Evolutionary conservation across 2,113 vertebrate species (phyloP).

Genomic region (Hemiscyllium ocellatum): DNA sequence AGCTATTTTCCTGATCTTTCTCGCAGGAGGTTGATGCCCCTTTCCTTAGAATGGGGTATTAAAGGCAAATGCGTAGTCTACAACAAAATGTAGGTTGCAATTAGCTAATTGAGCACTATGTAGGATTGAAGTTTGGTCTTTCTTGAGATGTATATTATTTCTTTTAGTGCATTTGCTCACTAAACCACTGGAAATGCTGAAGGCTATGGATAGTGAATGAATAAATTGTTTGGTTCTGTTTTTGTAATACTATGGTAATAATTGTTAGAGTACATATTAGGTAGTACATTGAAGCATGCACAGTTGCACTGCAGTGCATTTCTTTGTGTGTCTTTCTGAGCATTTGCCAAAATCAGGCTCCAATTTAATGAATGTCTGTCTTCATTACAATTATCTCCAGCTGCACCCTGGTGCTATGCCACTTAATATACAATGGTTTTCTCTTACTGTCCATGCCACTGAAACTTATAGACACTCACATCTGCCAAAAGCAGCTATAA

Average conservation of each 20-base stretch:
- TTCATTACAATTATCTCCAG: constrained; percentile 25
- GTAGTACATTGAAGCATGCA: not conserved
- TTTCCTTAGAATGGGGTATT: not conserved
- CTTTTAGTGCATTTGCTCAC: not conserved
- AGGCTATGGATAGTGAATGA: not conserved
- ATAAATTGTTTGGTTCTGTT: not conserved
- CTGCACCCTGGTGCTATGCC: constrained; percentile 16
- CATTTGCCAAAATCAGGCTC: not conserved
- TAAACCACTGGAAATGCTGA: not conserved
- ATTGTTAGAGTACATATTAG: not conserved
- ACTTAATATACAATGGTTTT: constrained; percentile 15
- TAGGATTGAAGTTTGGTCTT: not conserved
- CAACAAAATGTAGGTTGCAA: not conserved
- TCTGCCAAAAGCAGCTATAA: constrained; percentile 31
- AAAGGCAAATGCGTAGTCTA: not conserved
- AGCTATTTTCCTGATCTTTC: not conserved
- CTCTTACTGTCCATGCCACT: constrained; percentile 13
- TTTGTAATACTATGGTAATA: not conserved
- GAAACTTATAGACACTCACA: constrained; percentile 26
- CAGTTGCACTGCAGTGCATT: not conserved
- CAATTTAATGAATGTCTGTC: constrained; percentile 11
- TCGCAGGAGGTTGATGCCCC: not conserved
- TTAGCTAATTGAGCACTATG: not conserved
- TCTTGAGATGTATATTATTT: not conserved
- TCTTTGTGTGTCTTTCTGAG: not conserved